Evolutionary conservation across 2,797 vertebrate genomes (phyloP), one percentile per base, ranked within the genome.

Genomic region (Pterois miles): DNA sequence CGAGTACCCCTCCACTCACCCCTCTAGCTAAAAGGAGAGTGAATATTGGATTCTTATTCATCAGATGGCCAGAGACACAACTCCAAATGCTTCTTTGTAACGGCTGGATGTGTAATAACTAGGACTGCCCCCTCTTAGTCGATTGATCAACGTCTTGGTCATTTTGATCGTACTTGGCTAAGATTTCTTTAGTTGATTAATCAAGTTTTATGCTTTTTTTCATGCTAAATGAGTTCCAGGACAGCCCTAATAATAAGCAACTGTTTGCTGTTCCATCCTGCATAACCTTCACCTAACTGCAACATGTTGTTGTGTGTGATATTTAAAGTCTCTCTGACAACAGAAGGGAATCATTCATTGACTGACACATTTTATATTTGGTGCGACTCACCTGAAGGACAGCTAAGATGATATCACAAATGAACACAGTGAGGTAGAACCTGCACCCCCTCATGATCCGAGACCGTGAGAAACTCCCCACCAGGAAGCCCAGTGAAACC

Each of bases 371-470:
- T 20, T 38, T 2, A 1, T n/a, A 1, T 48, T 16, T 5, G 34
- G 22, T 11, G 13, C 57, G 48, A 57, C 90, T 85, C 69, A 94
- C 93, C 88, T 96, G 93, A 23, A 96, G 14, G 1, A 96, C 72
- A 0, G 96, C 97, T 83, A 97, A 72, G 76, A 96, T 76, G 14
- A 94, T 94, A 2, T 96, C 85, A 14, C 81, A 81, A 59, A 96
- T 93, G 0, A 96, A 81, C 7, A 96, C 87, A 11, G 78, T 81
- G 85, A 98, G 90, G 93, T 96, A 97, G 84, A 97, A 98, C 1
- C 86, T 86, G 0, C 95, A 94, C 0, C 96, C 94, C 0, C 95
- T 92, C 38, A 93, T 84, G 1, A 84, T 23, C 43, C 81, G 16
- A 0, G 96, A 93, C 57, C 95, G 95, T 11, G 94, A 96, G 78